Evolutionary conservation across 23 tunicate genomes (phyloP).

Genomic region (Diplosoma virens): DNA sequence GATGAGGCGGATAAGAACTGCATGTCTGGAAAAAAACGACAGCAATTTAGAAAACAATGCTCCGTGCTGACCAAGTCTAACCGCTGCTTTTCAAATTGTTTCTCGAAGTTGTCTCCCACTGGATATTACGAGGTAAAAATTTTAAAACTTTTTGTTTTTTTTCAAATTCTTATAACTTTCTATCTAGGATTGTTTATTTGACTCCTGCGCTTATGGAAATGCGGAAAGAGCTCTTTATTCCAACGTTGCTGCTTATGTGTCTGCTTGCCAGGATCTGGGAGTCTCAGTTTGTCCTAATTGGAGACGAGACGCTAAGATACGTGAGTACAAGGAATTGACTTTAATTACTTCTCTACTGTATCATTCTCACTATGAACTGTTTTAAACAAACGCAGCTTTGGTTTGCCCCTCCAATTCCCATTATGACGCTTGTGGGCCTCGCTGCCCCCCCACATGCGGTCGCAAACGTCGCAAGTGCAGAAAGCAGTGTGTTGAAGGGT

Average conservation of each 20-base stretch:
- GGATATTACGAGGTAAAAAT: constrained; percentile 17
- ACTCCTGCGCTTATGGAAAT: constrained; percentile 57
- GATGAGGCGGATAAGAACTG: no score
- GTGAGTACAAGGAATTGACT: constrained; percentile 9
- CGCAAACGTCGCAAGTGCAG: not conserved
- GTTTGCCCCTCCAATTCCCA: constrained; percentile 64
- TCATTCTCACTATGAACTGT: not conserved
- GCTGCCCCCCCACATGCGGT: constrained; percentile 41
- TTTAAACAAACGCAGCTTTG: constrained; percentile 5
- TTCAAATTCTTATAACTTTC: not conserved
- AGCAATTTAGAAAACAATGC: no score
- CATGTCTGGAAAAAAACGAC: no score
- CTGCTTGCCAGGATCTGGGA: constrained; percentile 39
- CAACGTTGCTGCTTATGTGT: constrained; percentile 51
- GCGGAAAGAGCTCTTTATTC: constrained; percentile 11
- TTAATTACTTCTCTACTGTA: not conserved
- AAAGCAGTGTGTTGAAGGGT: constrained; percentile 50
- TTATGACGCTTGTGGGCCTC: constrained; percentile 45
- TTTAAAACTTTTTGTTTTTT: not conserved
- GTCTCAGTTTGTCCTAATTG: constrained; percentile 30
- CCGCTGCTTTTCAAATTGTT: constrained; percentile 53
- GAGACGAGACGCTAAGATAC: constrained; percentile 55
- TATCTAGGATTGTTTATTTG: constrained; percentile 56
- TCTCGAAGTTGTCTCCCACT: not conserved
- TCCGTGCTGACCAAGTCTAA: constrained; percentile 24